Percentiles rank a stretch among this genome's conserved stretches.
Conservation (phyloP, 1,140 invertebrate genomes). For the Polypedilum vanderplanki region DNA sequence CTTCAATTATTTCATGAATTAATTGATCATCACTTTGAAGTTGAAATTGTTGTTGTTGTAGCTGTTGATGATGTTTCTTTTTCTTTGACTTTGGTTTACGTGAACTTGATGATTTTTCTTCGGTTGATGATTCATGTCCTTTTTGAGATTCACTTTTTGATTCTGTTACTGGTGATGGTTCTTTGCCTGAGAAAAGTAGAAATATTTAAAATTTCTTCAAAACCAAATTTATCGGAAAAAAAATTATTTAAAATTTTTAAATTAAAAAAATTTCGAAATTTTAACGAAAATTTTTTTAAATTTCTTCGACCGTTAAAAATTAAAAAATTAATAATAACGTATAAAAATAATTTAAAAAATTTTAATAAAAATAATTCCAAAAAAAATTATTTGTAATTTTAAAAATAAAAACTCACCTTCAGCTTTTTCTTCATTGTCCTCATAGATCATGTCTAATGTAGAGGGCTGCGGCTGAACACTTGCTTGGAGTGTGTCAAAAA, state of each 20-base stretch:
- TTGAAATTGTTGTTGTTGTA: constrained; percentile 36
- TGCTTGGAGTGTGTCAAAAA: constrained; percentile 34
- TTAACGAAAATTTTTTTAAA: too few relatives aligned
- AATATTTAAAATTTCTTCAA: too few relatives aligned
- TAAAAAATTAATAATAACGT: too few relatives aligned
- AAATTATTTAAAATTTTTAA: too few relatives aligned
- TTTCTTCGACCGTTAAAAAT: too few relatives aligned
- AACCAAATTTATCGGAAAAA: too few relatives aligned
- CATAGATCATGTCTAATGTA: constrained; percentile 66
- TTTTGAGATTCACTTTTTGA: constrained; percentile 35
- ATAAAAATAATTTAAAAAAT: too few relatives aligned
- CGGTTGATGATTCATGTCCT: constrained; percentile 35
- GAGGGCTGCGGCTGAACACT: constrained; percentile 37
- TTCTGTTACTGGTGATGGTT: constrained; percentile 6
- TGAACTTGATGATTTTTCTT: constrained; percentile 40
- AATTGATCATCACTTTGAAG: constrained; percentile 33
- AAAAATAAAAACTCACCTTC: neutral
- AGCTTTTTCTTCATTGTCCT: constrained; percentile 47
- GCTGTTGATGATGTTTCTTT: constrained; percentile 30
- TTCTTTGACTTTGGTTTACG: constrained; percentile 35
- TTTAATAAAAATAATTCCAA: too few relatives aligned
- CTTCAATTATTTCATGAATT: constrained; percentile 37
- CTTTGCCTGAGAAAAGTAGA: constrained; percentile 26
- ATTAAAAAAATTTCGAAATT: too few relatives aligned
- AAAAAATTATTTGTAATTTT: too few relatives aligned